These are phyloP conservation scores for Suncus etruscus DNA, from an alignment of 2,113 vertebrate species.

Conservation along the genomic window DNA sequence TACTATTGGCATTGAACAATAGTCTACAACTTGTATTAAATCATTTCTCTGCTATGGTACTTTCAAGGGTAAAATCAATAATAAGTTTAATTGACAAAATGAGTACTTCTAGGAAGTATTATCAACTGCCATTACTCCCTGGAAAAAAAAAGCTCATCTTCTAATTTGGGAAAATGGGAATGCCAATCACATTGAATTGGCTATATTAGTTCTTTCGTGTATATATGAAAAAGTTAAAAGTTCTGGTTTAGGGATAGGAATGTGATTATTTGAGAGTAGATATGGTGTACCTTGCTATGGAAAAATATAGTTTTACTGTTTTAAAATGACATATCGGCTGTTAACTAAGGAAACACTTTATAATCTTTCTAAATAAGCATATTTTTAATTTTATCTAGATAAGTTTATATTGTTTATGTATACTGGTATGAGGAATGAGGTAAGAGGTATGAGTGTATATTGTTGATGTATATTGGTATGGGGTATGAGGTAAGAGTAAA, in stretches of 20 bases:
- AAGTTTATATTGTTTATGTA: neutral
- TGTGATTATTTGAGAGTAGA: conserved; percentile 54
- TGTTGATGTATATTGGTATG: too few species aligned
- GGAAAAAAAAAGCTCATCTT: neutral
- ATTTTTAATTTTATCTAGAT: conserved; percentile 54
- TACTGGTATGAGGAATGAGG: conserved; percentile 5
- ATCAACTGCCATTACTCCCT: neutral
- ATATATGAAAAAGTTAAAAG: conserved; percentile 39
- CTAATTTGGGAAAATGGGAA: neutral
- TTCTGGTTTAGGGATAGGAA: conserved; percentile 42
- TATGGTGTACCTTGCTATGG: conserved; percentile 28
- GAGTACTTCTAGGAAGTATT: conserved; percentile 30
- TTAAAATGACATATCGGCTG: conserved; percentile 44
- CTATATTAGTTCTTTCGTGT: conserved; percentile 33
- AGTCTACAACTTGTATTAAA: neutral
- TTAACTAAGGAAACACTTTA: neutral
- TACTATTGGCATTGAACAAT: neutral
- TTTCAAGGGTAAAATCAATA: conserved; percentile 4
- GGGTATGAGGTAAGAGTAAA: neutral
- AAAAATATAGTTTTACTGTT: conserved; percentile 34
- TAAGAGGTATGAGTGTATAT: neutral
- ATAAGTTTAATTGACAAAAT: conserved; percentile 22
- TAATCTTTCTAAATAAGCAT: conserved; percentile 33
- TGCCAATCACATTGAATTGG: neutral
- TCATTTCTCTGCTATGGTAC: neutral